These are phyloP conservation scores for Oligia latruncula DNA, from an alignment of 2,888 invertebrate genomes.

Conservation along the genomic window DNA sequence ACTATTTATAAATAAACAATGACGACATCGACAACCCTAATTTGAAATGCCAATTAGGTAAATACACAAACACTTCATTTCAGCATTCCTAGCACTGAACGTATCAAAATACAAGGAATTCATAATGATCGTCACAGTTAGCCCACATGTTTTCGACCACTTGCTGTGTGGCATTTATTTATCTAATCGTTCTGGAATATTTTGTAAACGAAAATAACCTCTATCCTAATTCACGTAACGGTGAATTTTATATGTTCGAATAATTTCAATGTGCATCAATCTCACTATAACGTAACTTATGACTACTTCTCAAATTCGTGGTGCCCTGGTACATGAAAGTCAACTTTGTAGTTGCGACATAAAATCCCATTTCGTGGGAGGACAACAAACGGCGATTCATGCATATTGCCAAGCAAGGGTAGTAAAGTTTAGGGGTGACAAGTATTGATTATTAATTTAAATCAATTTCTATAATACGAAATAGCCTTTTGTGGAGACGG, in stretches of 20 bases:
- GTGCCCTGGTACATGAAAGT: constrained; percentile 71
- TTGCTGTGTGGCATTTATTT: constrained; percentile 71
- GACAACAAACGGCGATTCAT: background rate
- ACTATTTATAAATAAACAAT: constrained; percentile 10
- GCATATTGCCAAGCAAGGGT: background rate
- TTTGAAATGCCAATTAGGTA: constrained; percentile 38
- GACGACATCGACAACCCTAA: constrained; percentile 37
- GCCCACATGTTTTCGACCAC: constrained; percentile 74
- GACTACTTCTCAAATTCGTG: constrained; percentile 68
- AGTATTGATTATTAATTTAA: constrained; percentile 24
- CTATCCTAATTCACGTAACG: rapidly evolving
- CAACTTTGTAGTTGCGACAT: constrained; percentile 62
- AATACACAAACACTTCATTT: constrained; percentile 37
- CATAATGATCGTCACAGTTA: constrained; percentile 60
- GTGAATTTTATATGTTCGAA: constrained; percentile 21
- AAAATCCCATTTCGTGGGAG: constrained; percentile 23
- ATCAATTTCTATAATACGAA: background rate
- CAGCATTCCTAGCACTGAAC: constrained; percentile 52
- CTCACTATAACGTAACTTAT: constrained; percentile 36
- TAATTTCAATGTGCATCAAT: constrained; percentile 40
- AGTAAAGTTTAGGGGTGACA: background rate
- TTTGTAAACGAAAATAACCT: constrained; percentile 27
- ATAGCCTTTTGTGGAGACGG: background rate
- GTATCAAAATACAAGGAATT: constrained; percentile 71
- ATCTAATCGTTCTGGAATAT: constrained; percentile 59